Base-by-base conservation (phyloP, 2,797 vertebrate genomes). In the Acanthiza pusilla region DNA sequence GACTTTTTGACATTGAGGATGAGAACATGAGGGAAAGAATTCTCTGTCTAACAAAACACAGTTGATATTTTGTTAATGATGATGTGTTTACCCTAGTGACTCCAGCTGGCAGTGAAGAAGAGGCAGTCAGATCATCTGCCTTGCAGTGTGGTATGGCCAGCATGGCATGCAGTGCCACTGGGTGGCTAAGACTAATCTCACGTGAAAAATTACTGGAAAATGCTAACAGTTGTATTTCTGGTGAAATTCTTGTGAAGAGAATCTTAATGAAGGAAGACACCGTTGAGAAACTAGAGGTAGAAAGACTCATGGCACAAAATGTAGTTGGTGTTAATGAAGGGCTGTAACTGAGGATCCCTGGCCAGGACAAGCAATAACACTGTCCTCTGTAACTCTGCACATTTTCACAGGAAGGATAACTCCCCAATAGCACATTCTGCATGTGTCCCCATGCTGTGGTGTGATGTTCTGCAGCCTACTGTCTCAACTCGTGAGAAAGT, bases 101-200 rank as follows among this genome's bases (percentile, higher is more conserved):
- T 65, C 32, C 32, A 48, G 48, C 6, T 48, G 51, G 8, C 13
- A 38, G 42, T 2, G 7, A 53, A 5, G 12, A 58, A 38, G 22
- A 61, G 27, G 8, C 15, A 50, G 51, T 18, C 0, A 0, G 12
- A 30, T 71, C 34, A 27, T 13, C 20, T 47, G 11, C 45, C 15
- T 21, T n/a, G 26, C 42, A 47, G 11, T 5, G 13, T 43, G 70
- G 32, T 32, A 9, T 0, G 32, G 29, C 9, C 22, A 48, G 32
- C 32, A 30, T 1, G 7, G 9, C 55, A 36, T 1, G n/a, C 5
- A 23, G 16, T 5, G 23, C 27, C 40, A 14, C 0, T 23, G 5
- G 9, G 7, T 57, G 7, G 32, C 18, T 67, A 42, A 74, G 16
- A 40, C 26, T n/a, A 4, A 0, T 27, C 22, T 86, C 45, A 42